Conservation (phyloP, 1,140 invertebrate genomes). For the Dendrolimus kikuchii region DNA sequence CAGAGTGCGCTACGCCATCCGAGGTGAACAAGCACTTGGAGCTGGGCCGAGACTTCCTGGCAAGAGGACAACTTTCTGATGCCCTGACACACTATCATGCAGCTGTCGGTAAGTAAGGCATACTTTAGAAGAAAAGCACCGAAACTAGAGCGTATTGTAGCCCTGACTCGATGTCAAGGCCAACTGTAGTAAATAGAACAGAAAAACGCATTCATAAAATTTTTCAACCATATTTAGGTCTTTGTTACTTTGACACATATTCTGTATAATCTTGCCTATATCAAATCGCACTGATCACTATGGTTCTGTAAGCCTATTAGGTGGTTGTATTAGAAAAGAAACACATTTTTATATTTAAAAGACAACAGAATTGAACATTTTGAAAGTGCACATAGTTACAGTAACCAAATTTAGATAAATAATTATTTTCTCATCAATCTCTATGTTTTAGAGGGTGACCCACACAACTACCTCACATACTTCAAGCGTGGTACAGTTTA, state of each 20-base stretch:
- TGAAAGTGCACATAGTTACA: too few relatives aligned
- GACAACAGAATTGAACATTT: too few relatives aligned
- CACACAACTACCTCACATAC: constrained; percentile 95
- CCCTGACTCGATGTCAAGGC: constrained; percentile 1
- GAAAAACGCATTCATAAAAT: too few relatives aligned
- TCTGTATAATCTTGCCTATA: background rate
- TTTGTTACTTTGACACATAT: too few relatives aligned
- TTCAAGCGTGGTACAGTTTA: constrained; percentile 97
- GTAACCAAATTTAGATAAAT: too few relatives aligned
- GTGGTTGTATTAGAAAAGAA: background rate
- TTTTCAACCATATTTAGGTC: too few relatives aligned
- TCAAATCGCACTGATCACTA: too few relatives aligned
- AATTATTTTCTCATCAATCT: too few relatives aligned
- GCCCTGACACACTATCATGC: constrained; percentile 98
- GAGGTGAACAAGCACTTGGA: constrained; percentile 96
- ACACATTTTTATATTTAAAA: too few relatives aligned
- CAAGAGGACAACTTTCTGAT: constrained; percentile 94
- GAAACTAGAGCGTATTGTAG: background rate
- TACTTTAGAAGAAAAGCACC: background rate
- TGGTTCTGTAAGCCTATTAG: constrained; percentile 6
- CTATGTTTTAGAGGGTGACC: constrained; percentile 89
- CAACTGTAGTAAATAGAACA: background rate
- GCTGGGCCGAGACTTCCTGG: constrained; percentile 91
- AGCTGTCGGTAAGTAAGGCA: constrained; percentile 87
- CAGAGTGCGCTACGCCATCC: constrained; percentile 75